phyloP scores from a whole-genome alignment of 2,113 vertebrate species.

The Spheniscus mendiculus region DNA sequence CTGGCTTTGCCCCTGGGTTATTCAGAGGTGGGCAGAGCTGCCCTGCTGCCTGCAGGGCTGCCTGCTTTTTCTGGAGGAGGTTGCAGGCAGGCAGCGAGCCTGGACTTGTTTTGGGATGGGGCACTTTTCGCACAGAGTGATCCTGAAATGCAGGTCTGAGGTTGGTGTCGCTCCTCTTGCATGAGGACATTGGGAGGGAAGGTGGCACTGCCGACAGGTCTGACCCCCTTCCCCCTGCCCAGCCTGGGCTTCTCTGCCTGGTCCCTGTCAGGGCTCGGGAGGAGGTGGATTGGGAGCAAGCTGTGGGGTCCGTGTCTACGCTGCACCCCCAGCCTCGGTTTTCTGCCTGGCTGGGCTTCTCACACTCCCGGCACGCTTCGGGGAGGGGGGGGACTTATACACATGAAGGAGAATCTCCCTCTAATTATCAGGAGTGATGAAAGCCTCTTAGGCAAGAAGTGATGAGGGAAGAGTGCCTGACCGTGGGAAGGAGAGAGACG shows the following conservation, averaged over 20 bases:
- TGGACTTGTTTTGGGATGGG: neutral
- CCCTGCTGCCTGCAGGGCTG: neutral
- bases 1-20: neutral
- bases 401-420: conserved; percentile 29
- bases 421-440: conserved; percentile 61
- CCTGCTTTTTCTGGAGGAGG: neutral
- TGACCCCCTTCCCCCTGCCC: neutral
- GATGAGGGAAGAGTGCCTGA: conserved; percentile 62
- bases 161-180: neutral
- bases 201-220: fast-evolving
- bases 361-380: neutral
- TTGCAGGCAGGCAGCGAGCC: neutral
- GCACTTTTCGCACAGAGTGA: neutral
- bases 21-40: neutral
- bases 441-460: conserved; percentile 64
- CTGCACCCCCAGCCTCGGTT: neutral
- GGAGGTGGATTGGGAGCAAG: neutral
- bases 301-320: neutral
- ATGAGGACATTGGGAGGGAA: fast-evolving
- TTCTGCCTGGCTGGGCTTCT: neutral
- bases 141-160: neutral
- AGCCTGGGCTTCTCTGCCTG: neutral
- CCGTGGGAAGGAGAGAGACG: conserved; percentile 67
- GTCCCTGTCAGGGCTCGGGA: neutral
- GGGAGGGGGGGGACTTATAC: neutral